Evolutionary conservation across 2,888 invertebrate genomes (phyloP), one percentile per base, ranked within the genome.

Genomic region (Tenthredo livida): DNA sequence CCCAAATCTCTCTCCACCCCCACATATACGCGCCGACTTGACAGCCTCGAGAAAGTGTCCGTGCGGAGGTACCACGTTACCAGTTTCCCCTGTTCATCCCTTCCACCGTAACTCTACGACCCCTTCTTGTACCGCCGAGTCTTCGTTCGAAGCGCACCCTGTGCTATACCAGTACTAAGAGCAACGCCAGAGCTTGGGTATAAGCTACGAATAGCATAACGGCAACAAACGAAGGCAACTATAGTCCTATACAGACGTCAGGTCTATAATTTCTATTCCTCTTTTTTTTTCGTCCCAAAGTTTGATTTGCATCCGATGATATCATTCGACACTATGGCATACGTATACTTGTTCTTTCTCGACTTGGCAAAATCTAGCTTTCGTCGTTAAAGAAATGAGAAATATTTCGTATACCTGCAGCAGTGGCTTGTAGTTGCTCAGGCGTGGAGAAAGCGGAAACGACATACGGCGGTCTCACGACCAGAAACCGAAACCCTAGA

Each of bases 391-490:
- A 54, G 54, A 54, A 54, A 54, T 54, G 17, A 54, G n/a, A 10
- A 54, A 54, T 54, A 54, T 54, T 54, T 54, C 7, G n/a, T 54
- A 54, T 7, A n/a, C n/a, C 54, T 47, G 15, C 47, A 4, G 15
- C 47, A 4, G 3, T 15, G n/a, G 1, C 54, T n/a, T 7, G n/a
- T n/a, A 7, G n/a, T 1, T 12, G 15, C 25, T 17, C 15, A 10
- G 67, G 15, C 67, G 67, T 67, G 67, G 33, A 67, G 67, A 67
- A 67, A 67, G 67, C 67, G 67, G 67, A 67, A 67, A 33, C 67
- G 33, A 67, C 29, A 33, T 67, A 33, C 67, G 67, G 29, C 67
- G 67, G 67, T 67, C 67, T 33, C 67, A 67, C 67, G 67, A 33
- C 67, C 67, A 54, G 67, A 67, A 33, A 67, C 67, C 67, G 67